Conservation (phyloP, 2,888 invertebrate genomes). For the Oxytorus armatus region DNA sequence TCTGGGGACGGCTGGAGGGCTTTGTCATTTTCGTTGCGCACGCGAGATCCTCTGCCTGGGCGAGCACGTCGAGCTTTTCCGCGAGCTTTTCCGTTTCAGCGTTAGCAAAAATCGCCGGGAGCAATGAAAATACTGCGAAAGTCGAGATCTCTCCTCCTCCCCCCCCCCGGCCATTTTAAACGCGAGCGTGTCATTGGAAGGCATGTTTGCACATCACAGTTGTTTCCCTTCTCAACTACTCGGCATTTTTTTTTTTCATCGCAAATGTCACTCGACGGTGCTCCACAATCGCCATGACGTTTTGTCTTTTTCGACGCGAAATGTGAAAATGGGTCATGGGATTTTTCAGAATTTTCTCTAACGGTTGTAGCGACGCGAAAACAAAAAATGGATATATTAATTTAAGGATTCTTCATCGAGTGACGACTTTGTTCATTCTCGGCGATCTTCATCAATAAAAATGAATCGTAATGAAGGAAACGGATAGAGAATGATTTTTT, state of each 20-base stretch:
- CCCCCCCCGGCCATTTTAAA: slow-evolving; percentile 47
- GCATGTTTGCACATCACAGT: slow-evolving; percentile 55
- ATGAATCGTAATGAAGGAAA: too few species aligned
- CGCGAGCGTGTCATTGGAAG: slow-evolving; percentile 57
- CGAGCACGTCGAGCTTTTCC: slow-evolving; percentile 60
- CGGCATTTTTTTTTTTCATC: slow-evolving; percentile 29
- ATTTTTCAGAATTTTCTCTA: not conserved
- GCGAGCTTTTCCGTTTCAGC: slow-evolving; percentile 55
- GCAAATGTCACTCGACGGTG: slow-evolving; percentile 30
- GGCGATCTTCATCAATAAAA: too few species aligned
- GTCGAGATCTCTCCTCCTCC: slow-evolving; percentile 61
- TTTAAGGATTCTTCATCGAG: too few species aligned
- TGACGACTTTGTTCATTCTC: too few species aligned
- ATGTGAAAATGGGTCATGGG: slow-evolving; percentile 29
- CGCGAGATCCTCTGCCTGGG: slow-evolving; percentile 67
- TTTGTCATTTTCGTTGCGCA: slow-evolving; percentile 79
- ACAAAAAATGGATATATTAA: not conserved
- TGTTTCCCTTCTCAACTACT: slow-evolving; percentile 36
- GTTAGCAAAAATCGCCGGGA: slow-evolving; percentile 61
- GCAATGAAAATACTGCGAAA: slow-evolving; percentile 69
- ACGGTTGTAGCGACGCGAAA: not conserved
- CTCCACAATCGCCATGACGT: slow-evolving; percentile 36
- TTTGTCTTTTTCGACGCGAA: slow-evolving; percentile 8
- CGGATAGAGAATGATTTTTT: too few species aligned
- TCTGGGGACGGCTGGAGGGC: slow-evolving; percentile 75